Evolutionary conservation across 2,797 vertebrate genomes (phyloP), one percentile per base, ranked within the genome.

Genomic region (Danio jaintianensis): DNA sequence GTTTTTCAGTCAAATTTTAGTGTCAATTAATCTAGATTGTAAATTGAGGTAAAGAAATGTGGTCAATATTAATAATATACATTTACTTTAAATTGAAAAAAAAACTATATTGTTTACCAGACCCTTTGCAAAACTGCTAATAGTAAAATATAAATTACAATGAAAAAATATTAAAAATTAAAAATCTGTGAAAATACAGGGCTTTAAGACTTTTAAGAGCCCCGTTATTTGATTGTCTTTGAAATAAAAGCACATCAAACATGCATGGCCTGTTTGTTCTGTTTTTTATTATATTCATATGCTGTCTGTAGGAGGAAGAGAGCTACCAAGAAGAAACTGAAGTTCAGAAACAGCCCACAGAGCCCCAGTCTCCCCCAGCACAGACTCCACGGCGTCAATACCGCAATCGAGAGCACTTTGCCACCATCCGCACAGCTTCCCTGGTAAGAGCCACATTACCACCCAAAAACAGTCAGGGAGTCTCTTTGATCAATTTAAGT

Each of bases 341-440:
- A 83, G 84, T 94, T 84, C 94, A 95, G 85, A 93, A 90, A 64
- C 92, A 94, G 85, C 93, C 93, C 22, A 92, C 94, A 5, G 97
- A 98, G 88, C 93, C 95, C 29, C 96, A 98, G 83, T 96, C 96
- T 78, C 96, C 95, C 22, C 94, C 96, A 63, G 88, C 89, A 79
- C 96, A 98, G 85, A 95, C 96, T 5, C 96, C 97, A 82, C 95
- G 96, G 86, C 96, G 97, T 90, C 95, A 95, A 45, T 95, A 95
- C 88, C 96, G 98, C 85, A 99, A 99, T 89, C 93, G 98, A 78
- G 98, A 99, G 93, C 97, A 99, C 92, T 99, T 99, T 92, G 98
- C 97, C 88, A 99, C 98, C 40, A 99, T 99, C 92, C 96, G 98
- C 89, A 99, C 98, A 82, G 98, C 95, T 13, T 99, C 98, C 52